Base-by-base conservation (phyloP, 2,113 vertebrate species). In the Sinocyclocheilus anshuiensis region DNA sequence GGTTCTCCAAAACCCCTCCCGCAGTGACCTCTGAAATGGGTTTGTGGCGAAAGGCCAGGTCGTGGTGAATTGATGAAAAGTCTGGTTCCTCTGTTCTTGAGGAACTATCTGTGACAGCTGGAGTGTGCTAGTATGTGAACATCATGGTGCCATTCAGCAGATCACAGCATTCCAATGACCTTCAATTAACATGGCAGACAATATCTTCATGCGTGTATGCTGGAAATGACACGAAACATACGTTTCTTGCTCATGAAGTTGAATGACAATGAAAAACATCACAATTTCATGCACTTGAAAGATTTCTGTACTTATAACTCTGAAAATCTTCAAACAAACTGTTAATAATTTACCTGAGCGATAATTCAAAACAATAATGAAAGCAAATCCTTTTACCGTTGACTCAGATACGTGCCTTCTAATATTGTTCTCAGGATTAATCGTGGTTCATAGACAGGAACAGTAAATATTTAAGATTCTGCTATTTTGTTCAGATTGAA, bases 381-480 rank as follows among this genome's bases (percentile, higher is more conserved):
- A 77, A 80, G 83, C 76, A 84, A 89, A 91, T 86, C 85, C 74
- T 78, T 86, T 83, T 86, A 85, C 86, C 77, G 57, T 89, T 87
- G 89, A 77, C 85, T 88, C 80, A 87, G 86, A 89, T 79, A 86
- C 57, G 71, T 78, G 82, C 65, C 59, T 80, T 75, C 81, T 86
- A 71, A 88, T 88, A 88, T 88, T 88, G 86, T 86, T 89, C 80
- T 65, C 39, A 69, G 81, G 87, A 91, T 90, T 90, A 91, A 84
- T 89, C 57, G 29, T 81, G 84, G 75, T 78, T 86, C 59, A 81
- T 86, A 76, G 87, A 90, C 84, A 85, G 84, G 89, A 90, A 91
- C 84, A 83, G 91, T 86, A 90, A 90, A 91, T 90, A 91, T 90
- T 91, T 89, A 84, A 88, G 80, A 88, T 84, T 86, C 78, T 74